These are phyloP conservation scores for Heliconius eleuchia DNA, from an alignment of 1,140 invertebrate species.

Conservation along the genomic window DNA sequence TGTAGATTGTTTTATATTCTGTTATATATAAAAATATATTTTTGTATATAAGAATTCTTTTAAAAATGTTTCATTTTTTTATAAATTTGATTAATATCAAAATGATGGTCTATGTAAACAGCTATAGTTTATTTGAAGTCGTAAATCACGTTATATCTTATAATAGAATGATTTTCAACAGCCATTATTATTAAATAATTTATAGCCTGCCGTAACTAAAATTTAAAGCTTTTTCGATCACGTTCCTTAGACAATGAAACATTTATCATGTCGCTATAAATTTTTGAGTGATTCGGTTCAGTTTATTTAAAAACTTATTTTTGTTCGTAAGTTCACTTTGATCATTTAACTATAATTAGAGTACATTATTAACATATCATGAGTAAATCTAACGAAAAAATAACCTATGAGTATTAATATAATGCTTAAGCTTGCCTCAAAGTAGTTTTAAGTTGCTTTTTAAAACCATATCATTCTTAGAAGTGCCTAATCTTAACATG, in stretches of 20 bases:
- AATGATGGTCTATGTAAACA: not conserved
- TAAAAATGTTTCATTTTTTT: not conserved
- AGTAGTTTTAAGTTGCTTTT: no score
- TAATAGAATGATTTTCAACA: constrained; percentile 4
- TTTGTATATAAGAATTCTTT: no score
- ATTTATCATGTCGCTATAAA: constrained; percentile 6
- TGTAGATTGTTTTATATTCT: no score
- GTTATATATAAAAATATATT: no score
- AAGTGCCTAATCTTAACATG: no score
- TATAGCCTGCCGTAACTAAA: not conserved
- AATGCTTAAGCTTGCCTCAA: no score
- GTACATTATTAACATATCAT: no score
- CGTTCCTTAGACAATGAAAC: not conserved
- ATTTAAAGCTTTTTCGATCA: constrained; percentile 7
- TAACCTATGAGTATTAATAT: no score
- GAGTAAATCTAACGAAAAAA: no score
- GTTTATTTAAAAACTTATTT: constrained; percentile 6
- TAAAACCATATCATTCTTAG: no score
- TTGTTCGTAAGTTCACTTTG: not conserved
- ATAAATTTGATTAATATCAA: not conserved
- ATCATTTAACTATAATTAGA: not conserved
- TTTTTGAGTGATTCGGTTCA: not conserved
- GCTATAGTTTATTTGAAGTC: not conserved
- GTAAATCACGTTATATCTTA: not conserved
- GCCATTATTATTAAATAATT: constrained; percentile 5